Evolutionary conservation across 2,888 invertebrate species (phyloP), one percentile per base, ranked within the genome.

Genomic region (Eristalis intricaria): DNA sequence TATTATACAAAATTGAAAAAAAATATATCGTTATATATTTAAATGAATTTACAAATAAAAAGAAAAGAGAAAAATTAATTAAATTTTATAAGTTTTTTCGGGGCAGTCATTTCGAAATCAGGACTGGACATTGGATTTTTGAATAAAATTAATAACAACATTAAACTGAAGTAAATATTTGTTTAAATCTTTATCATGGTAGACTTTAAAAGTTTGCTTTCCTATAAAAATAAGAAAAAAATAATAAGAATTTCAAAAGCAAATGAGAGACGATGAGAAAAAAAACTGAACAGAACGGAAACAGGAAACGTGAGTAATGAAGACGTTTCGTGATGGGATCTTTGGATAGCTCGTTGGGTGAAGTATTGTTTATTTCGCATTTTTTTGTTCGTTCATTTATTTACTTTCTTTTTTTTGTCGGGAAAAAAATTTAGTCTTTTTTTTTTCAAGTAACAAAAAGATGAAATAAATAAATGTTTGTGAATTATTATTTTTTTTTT

Each of bases 381-480:
- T 76, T 87, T 75, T 79, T 74, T 71, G n/a, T 64, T 63, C 74
- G 43, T 74, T 73, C 64, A 65, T 71, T 60, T 79, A 68, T 63
- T 81, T 71, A 80, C 43, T 84, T 84, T 79, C 38, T 77, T 56
- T 84, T 84, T 79, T 43, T 77, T 60, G 66, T 82, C 66, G 19
- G 19, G 11, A 11, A 43, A 11, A 43, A 29, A 40, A 40, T 89
- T 89, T 89, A 90, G 89, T 90, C 89, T 91, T 91, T 64, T 26
- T 60, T 60, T 15, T 56, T 56, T 56, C 13, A 19, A 61, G 26
- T 58, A 50, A 60, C 11, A 64, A 69, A 26, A 50, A 69, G 68
- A 40, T 73, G 23, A 78, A 70, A 74, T 60, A 32, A 60, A 64
- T 68, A 76, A 79, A 76, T 82, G 22, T 61, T 73, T 58, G 73